A percentile compares a stretch with the other conserved stretches of the same genome.
Conservation (phyloP, 2,797 vertebrate species). For the Dallia pectoralis region DNA sequence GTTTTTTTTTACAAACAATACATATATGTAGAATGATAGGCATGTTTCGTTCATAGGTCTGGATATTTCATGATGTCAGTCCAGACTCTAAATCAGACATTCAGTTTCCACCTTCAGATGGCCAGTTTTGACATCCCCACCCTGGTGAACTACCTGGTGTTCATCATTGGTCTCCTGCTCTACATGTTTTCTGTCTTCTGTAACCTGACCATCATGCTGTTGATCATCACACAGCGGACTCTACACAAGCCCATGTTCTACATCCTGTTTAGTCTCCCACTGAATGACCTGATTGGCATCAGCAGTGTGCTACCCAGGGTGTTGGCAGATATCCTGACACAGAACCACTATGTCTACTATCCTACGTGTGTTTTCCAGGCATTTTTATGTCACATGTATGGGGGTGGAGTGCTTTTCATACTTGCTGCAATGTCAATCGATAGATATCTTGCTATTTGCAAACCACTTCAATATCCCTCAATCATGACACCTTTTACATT, state of each 20-base stretch:
- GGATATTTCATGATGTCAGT: not conserved
- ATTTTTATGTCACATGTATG: constrained; percentile 76
- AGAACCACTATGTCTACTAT: constrained; percentile 56
- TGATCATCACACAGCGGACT: constrained; percentile 63
- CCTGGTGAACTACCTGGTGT: constrained; percentile 3
- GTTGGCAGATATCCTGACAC: constrained; percentile 46
- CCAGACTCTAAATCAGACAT: not conserved
- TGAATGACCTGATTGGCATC: constrained; percentile 70
- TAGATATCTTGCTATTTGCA: constrained; percentile 73
- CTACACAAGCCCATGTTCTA: constrained; percentile 73
- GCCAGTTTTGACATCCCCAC: constrained; percentile 9
- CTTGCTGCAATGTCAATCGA: constrained; percentile 76
- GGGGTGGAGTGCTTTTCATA: constrained; percentile 70
- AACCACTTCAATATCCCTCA: constrained; percentile 65
- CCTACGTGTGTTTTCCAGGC: constrained; percentile 72
- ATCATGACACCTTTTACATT: constrained; percentile 56
- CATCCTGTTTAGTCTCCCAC: constrained; percentile 67
- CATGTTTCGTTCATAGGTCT: not conserved
- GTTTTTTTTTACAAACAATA: not conserved
- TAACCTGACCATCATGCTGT: constrained; percentile 65
- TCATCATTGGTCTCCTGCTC: constrained; percentile 20
- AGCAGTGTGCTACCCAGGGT: constrained; percentile 70
- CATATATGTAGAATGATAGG: not conserved
- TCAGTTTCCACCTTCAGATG: not conserved
- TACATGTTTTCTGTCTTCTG: constrained; percentile 51